Conservation (phyloP, 2,113 vertebrate species). For the Brevimyrus niger region DNA sequence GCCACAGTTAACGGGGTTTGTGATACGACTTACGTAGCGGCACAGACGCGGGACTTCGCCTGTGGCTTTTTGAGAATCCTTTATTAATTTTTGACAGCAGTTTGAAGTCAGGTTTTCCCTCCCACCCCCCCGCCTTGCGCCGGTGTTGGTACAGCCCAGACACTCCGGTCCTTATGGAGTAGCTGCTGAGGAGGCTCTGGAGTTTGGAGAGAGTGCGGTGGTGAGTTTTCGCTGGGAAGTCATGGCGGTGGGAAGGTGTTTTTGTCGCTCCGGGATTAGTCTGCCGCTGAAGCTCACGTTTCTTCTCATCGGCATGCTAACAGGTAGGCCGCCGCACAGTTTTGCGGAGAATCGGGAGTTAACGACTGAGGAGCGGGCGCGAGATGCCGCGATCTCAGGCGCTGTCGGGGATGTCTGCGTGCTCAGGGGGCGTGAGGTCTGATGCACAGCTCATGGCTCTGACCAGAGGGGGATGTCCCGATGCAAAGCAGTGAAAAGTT, state of each 20-base stretch:
- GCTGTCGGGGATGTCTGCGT: not conserved
- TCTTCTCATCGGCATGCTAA: constrained; percentile 40
- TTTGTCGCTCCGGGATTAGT: constrained; percentile 41
- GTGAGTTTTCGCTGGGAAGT: constrained; percentile 22
- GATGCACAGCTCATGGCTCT: not conserved
- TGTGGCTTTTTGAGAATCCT: constrained; percentile 39
- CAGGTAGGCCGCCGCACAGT: constrained; percentile 51
- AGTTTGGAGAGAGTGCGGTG: constrained; percentile 27
- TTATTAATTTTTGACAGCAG: constrained; percentile 23
- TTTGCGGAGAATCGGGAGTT: not conserved
- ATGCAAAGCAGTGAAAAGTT: not conserved
- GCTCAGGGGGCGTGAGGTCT: not conserved
- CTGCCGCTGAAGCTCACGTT: constrained; percentile 30
- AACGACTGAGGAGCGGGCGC: not conserved
- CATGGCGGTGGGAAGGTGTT: constrained; percentile 46
- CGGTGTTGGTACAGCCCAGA: constrained; percentile 58
- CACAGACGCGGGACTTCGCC: not conserved
- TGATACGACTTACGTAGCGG: not conserved
- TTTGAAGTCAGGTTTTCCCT: constrained; percentile 25
- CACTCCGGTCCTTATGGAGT: constrained; percentile 52
- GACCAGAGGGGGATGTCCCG: not conserved
- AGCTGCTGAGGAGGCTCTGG: constrained; percentile 65
- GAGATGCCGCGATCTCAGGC: not conserved
- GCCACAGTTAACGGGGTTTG: not conserved
- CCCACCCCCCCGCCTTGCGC: constrained; percentile 26